phyloP scores from a whole-genome alignment of 2,888 invertebrate genomes.

The Hypercompe scribonia region DNA sequence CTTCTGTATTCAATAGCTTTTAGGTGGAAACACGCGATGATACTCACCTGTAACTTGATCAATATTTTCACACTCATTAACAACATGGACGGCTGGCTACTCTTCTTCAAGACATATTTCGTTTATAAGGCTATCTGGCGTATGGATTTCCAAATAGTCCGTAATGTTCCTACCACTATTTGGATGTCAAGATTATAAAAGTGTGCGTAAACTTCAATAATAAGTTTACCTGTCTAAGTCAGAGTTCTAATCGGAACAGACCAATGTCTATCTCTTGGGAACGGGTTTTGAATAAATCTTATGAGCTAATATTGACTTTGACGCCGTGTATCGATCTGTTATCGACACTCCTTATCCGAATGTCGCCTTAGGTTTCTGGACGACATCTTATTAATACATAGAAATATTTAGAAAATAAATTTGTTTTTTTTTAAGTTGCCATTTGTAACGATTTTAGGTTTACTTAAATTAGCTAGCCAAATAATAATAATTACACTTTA shows the following conservation, averaged over 20 bases:
- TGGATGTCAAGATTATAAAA: background rate
- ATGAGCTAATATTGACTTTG: slow-evolving; percentile 50
- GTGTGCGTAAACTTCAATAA: background rate
- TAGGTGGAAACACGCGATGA: background rate
- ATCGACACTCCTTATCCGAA: slow-evolving; percentile 45
- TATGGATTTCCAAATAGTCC: background rate
- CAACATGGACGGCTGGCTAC: background rate
- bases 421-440: background rate
- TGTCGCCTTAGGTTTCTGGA: slow-evolving; percentile 30
- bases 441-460: background rate
- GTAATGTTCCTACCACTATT: background rate
- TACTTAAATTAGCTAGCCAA: background rate
- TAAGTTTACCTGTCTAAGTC: background rate
- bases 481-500: too few species aligned
- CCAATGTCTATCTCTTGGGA: slow-evolving; percentile 41
- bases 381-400: slow-evolving; percentile 31
- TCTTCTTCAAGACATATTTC: background rate
- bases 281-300: slow-evolving; percentile 57
- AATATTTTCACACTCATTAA: too few species aligned
- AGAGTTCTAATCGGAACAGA: slow-evolving; percentile 35
- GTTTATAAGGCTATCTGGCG: background rate
- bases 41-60: too few species aligned
- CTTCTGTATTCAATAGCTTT: background rate
- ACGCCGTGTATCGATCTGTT: slow-evolving; percentile 54
- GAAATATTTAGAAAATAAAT: background rate